Conservation (phyloP, 23 tunicate species). For the Halocynthia roretzi region DNA sequence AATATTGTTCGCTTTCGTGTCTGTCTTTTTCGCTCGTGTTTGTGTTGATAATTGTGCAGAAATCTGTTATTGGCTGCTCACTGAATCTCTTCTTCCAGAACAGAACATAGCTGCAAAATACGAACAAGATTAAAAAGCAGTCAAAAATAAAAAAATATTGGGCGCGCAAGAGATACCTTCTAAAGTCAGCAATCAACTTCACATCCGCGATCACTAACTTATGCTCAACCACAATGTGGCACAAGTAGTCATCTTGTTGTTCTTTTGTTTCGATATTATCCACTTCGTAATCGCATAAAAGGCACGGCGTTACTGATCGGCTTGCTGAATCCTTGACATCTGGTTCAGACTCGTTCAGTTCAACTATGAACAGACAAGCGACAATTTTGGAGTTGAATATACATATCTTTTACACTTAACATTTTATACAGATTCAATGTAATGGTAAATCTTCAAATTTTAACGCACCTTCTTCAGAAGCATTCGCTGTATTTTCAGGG, state of each 20-base stretch:
- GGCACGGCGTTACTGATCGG: conserved; percentile 47
- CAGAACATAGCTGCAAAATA: conserved; percentile 20
- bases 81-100: conserved; percentile 82
- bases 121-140: not conserved
- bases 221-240: conserved; percentile 85
- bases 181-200: conserved; percentile 69
- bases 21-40: conserved; percentile 79
- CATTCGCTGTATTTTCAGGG: not conserved
- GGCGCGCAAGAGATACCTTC: conserved; percentile 29
- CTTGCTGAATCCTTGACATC: not conserved
- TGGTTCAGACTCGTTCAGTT: not conserved
- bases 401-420: no score
- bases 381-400: not conserved
- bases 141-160: no score
- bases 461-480: not conserved
- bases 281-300: conserved; percentile 56
- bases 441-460: not conserved
- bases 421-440: not conserved
- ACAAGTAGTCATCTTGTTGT: conserved; percentile 54
- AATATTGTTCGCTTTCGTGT: conserved; percentile 63
- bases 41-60: conserved; percentile 67
- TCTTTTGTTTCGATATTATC: conserved; percentile 36
- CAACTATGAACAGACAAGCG: not conserved
- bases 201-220: conserved; percentile 84
- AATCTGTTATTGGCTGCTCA: conserved; percentile 34